Evolutionary conservation across 2,113 vertebrate genomes (phyloP).

Genomic region (Zosterops pallidus): DNA sequence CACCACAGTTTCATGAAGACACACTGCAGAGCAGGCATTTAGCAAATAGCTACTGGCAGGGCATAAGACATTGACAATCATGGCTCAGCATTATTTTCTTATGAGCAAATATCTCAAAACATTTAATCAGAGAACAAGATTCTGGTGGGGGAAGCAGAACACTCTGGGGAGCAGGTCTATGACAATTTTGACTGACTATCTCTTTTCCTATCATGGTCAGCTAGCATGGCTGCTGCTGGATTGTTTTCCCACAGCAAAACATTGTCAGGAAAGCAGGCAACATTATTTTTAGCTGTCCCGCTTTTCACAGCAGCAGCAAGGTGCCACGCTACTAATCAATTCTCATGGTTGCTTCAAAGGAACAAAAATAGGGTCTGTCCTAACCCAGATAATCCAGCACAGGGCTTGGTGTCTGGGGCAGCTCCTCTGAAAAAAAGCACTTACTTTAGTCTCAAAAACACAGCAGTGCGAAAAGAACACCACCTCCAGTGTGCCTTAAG

Average conservation of each 20-base stretch:
- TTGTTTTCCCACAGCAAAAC: background rate
- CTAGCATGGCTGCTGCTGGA: background rate
- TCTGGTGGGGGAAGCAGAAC: background rate
- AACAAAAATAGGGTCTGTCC: background rate
- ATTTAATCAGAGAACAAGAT: background rate
- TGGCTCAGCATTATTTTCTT: background rate
- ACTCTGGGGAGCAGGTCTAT: background rate
- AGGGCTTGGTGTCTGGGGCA: background rate
- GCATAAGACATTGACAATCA: background rate
- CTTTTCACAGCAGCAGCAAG: background rate
- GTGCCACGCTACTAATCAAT: background rate
- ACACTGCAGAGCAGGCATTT: background rate
- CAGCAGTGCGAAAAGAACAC: background rate
- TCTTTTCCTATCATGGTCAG: background rate
- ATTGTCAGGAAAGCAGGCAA: background rate
- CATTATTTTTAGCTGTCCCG: background rate
- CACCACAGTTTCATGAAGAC: background rate
- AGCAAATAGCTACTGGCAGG: background rate
- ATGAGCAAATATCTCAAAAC: background rate
- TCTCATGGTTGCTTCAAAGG: background rate
- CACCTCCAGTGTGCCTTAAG: background rate
- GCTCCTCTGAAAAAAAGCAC: background rate
- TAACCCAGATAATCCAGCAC: background rate
- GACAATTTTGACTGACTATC: background rate
- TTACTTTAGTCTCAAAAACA: background rate